A percentile compares a stretch with the other conserved stretches of the same genome.
These are phyloP conservation scores for Notolepis coatsorum DNA, from an alignment of 2,797 vertebrate genomes.

Conservation along the genomic window DNA sequence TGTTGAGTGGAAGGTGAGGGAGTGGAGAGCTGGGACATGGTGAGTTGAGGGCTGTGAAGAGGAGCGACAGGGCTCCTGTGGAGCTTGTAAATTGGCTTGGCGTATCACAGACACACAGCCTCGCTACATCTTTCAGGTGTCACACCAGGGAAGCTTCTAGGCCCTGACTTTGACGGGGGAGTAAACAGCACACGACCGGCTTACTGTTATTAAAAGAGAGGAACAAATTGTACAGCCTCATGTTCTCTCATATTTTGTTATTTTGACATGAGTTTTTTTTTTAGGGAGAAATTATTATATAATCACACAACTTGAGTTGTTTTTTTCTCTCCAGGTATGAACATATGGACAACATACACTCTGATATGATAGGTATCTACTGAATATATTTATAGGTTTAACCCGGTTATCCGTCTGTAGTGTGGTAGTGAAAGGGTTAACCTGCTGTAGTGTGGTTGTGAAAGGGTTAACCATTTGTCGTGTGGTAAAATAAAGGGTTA, in stretches of 20 bases:
- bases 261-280: background rate
- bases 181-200: slow-evolving; percentile 74
- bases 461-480: no score
- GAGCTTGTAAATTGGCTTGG: slow-evolving; percentile 81
- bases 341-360: no score
- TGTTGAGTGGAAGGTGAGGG: slow-evolving; percentile 56
- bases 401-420: no score
- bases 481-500: no score
- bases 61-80: slow-evolving; percentile 76
- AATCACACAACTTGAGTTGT: no score
- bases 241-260: slow-evolving; percentile 29
- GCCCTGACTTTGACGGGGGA: slow-evolving; percentile 78
- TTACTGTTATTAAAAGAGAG: slow-evolving; percentile 71
- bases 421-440: no score
- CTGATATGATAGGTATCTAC: no score
- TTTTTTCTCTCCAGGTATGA: no score
- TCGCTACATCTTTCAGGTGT: slow-evolving; percentile 80
- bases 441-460: no score
- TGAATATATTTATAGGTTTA: no score
- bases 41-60: slow-evolving; percentile 75
- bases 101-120: slow-evolving; percentile 81
- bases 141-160: slow-evolving; percentile 79
- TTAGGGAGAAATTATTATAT: no score
- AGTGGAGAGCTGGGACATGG: slow-evolving; percentile 66
- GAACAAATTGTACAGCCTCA: slow-evolving; percentile 64